Evolutionary conservation across 2,888 invertebrate genomes (phyloP), one percentile per base, ranked within the genome.

Genomic region (Cordilura impudica): DNA sequence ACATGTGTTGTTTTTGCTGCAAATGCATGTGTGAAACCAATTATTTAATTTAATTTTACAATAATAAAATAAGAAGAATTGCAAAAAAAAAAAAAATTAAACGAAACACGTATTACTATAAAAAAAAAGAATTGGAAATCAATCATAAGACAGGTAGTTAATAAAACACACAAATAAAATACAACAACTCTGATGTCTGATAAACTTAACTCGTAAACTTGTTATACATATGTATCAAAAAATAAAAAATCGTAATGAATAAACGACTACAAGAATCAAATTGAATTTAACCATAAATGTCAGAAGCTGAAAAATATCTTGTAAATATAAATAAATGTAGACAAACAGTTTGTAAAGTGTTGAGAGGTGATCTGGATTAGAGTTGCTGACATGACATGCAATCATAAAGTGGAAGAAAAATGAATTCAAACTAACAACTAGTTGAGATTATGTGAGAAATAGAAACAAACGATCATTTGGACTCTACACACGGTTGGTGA

Each of bases 281-380:
- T 86, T 86, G 84, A 85, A 84, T 84, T 84, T 84, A 81, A 83
- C 86, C 87, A 86, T 87, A 87, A 87, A 83, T 83, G 83, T 84
- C 84, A 83, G 82, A 56, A 84, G 86, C 83, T 83, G 79, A 83
- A 80, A 83, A 81, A 82, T 74, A 82, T 81, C 72, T 82, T 82
- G 78, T 63, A 66, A 66, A 67, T 67, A 7, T 19, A 31, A 70
- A 51, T 73, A 61, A 75, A 49, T 49, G 39, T 53, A 60, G 54
- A 74, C 65, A 73, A 54, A 81, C 53, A 53, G 53, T 61, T 73
- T 47, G 45, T 61, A 43, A 77, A 70, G 65, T 65, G 77, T 74
- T 78, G 81, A 82, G 26, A 78, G 74, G 66, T 72, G 83, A 82
- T 83, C 82, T 84, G 83, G 82, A 84, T 83, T 82, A 83, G 56